A percentile compares a stretch with the other conserved stretches of the same genome.
Evolutionary conservation across 2,113 vertebrate species (phyloP).

Genomic region (Carollia perspicillata): DNA sequence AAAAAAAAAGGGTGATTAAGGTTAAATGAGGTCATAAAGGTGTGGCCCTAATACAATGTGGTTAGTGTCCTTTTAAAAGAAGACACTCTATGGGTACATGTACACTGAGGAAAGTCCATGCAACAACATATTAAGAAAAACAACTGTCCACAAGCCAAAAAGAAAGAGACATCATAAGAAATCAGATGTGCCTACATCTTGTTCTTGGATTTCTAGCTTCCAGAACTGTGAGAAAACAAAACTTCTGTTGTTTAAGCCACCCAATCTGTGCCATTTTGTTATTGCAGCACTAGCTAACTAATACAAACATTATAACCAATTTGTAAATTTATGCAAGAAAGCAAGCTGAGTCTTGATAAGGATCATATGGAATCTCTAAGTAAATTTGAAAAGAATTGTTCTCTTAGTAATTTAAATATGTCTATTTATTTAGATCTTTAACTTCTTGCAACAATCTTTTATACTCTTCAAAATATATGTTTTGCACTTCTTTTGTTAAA

Average conservation of each 20-base stretch:
- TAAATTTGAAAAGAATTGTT: background rate
- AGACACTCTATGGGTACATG: background rate
- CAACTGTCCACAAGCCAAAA: background rate
- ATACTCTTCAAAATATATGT: background rate
- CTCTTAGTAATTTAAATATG: background rate
- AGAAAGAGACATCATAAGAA: background rate
- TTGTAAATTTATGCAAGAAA: background rate
- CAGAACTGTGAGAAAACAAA: background rate
- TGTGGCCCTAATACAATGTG: background rate
- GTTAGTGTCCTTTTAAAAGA: background rate
- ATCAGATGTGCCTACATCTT: background rate
- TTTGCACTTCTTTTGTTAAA: background rate
- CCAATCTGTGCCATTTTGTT: background rate
- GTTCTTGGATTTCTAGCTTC: background rate
- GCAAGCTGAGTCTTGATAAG: background rate
- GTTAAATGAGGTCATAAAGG: background rate
- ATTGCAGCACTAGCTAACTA: background rate
- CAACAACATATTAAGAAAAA: background rate
- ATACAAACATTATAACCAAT: background rate
- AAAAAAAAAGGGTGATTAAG: background rate
- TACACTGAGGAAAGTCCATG: background rate
- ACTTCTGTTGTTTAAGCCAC: background rate
- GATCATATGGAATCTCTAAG: background rate
- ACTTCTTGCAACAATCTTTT: background rate
- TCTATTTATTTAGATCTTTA: background rate